Base-by-base conservation (phyloP, 2,797 vertebrate species). In the Phylloscopus collybita region DNA sequence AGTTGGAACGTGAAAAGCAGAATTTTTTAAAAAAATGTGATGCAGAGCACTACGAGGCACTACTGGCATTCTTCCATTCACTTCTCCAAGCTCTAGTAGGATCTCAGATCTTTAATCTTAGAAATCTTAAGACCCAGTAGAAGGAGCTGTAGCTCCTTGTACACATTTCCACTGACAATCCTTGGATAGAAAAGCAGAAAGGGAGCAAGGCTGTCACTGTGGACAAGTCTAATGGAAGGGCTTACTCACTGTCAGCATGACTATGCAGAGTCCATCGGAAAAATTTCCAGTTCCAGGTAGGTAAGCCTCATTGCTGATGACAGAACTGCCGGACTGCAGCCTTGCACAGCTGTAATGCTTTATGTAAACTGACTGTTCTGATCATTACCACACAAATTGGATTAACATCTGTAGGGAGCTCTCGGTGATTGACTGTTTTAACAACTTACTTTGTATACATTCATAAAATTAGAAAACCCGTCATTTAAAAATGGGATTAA, bases 101-200 rank as follows among this genome's bases (percentile, higher is more conserved):
- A 67, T 93, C 69, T 91, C 74, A 82, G 27, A 23, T 85, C 62
- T 92, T 85, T 66, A 53, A n/a, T 82, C 38, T 87, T 53, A 61
- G 40, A 67, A 91, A 87, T 56, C 34, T 65, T 51, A 82, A 92
- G 57, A 95, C 91, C 79, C 89, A 71, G 93, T 61, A 93, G 89
- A 96, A 94, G 85, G 93, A 96, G 95, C 91, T 95, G 6, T 91
- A 82, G 50, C 79, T 95, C 86, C 81, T 82, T 85, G 87, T 61
- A 65, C 36, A 47, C 10, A 6, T 95, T 82, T 26, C 40, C 0
- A 0, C 38, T 80, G 74, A 11, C 13, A 30, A 3, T 72, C 38
- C 38, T 91, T 67, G 79, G 66, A 54, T 19, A 34, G 74, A 88
- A 82, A 53, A 73, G 53, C 69, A 67, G 61, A 70, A 83, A 79